phyloP scores from a whole-genome alignment of 1,140 invertebrate genomes.

The Danaus melanippus region DNA sequence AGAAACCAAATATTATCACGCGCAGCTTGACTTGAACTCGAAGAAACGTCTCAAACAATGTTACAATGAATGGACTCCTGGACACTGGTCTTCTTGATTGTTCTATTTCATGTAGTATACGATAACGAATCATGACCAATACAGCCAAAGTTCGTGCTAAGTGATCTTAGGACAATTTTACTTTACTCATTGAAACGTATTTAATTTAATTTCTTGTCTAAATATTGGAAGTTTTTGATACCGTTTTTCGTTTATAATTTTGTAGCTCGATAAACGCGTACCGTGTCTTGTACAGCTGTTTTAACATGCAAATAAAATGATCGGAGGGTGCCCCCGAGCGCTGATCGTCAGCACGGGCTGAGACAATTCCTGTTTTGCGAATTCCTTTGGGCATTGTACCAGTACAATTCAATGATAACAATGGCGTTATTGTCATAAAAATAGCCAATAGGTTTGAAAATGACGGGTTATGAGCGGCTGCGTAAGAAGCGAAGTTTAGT shows the following conservation, averaged over 20 bases:
- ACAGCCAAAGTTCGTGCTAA: neutral
- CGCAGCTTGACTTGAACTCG: slow-evolving; percentile 34
- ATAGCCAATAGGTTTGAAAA: slow-evolving; percentile 68
- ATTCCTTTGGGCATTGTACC: slow-evolving; percentile 46
- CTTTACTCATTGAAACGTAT: too few relatives aligned
- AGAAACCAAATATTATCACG: slow-evolving; percentile 67
- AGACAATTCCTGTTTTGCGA: slow-evolving; percentile 65
- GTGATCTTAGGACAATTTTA: neutral
- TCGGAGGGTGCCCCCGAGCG: slow-evolving; percentile 12
- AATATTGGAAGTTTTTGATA: too few relatives aligned
- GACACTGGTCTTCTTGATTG: slow-evolving; percentile 25
- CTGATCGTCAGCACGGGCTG: slow-evolving; percentile 43
- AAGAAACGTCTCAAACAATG: slow-evolving; percentile 37
- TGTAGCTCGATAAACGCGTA: too few relatives aligned
- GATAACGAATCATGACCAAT: slow-evolving; percentile 2
- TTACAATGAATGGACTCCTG: slow-evolving; percentile 28
- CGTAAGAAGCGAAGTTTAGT: slow-evolving; percentile 38
- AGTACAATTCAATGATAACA: slow-evolving; percentile 49
- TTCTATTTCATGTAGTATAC: slow-evolving; percentile 14
- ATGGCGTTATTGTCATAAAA: slow-evolving; percentile 63
- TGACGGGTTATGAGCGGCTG: slow-evolving; percentile 61
- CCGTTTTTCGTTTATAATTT: too few relatives aligned
- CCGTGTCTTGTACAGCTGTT: slow-evolving; percentile 7
- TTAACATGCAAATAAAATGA: slow-evolving; percentile 12
- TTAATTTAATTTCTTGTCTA: too few relatives aligned